Evolutionary conservation across 2,888 invertebrate genomes (phyloP).

Genomic region (Aleiodes alternator): DNA sequence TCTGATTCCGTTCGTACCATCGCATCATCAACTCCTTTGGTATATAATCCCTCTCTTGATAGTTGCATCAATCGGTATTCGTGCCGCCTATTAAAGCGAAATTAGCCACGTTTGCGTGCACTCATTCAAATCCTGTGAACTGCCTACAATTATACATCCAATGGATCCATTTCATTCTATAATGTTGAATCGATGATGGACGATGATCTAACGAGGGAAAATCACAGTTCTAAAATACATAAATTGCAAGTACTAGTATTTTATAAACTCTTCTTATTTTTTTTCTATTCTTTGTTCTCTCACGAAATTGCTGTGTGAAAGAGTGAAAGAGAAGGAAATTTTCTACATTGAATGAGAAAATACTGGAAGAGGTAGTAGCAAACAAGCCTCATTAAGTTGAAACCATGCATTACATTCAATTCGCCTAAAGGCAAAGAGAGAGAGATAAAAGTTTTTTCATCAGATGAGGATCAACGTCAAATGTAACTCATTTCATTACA

Average conservation of each 20-base stretch:
- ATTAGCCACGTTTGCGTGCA: conserved; percentile 57
- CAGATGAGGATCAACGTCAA: conserved; percentile 17
- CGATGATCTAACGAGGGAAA: conserved; percentile 2
- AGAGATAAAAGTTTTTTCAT: conserved; percentile 42
- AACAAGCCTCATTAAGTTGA: conserved; percentile 10
- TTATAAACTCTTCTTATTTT: not conserved
- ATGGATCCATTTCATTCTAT: conserved; percentile 2
- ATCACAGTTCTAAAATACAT: conserved; percentile 15
- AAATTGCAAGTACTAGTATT: not conserved
- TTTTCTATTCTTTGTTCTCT: not conserved
- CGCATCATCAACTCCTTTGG: conserved; percentile 21
- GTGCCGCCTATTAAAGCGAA: conserved; percentile 56
- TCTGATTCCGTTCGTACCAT: conserved; percentile 5
- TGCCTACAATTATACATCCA: conserved; percentile 5
- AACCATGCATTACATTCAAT: conserved; percentile 16
- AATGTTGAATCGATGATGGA: conserved; percentile 8
- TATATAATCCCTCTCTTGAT: conserved; percentile 47
- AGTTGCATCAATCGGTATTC: conserved; percentile 55
- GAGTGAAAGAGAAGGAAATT: not conserved
- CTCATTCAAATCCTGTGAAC: conserved; percentile 40
- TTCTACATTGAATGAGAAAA: conserved; percentile 6
- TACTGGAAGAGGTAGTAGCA: conserved; percentile 35
- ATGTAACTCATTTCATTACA: conserved; percentile 2
- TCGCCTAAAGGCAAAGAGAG: conserved; percentile 25
- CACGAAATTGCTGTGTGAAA: not conserved